Evolutionary conservation across 1,140 invertebrate genomes (phyloP), one percentile per base, ranked within the genome.

Genomic region (Aphaenogaster ashmeadi): DNA sequence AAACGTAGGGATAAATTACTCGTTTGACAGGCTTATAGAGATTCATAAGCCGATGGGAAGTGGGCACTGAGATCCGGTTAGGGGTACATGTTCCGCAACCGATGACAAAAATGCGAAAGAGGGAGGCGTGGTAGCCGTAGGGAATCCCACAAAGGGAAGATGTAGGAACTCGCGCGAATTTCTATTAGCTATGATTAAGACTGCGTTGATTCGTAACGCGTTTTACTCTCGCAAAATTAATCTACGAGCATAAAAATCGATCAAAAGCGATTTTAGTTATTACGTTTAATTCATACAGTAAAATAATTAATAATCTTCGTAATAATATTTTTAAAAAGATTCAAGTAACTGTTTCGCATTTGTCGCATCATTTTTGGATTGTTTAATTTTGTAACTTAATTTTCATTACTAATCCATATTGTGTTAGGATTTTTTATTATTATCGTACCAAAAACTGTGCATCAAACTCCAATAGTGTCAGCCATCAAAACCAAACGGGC

Each of bases 21-120:
- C 89, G 93, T 93, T 93, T 93, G 92, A 92, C 93, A 88, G 91
- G 91, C 92, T 93, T 91, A 92, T 93, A 93, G 92, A 93, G 93
- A 92, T 93, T 92, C 91, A 91, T 91, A 91, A 89, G 79, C 88
- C 86, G 72, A 88, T 88, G 91, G 87, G 86, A 92, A 89, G 80
- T 88, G 86, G 62, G 88, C 77, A 91, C 66, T 75, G 44, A 74
- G 69, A 91, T 89, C 85, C 88, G 74, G 72, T 85, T 81, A 62
- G 80, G 72, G 71, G 74, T 83, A 67, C 72, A 78, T 77, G 72
- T 78, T 91, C 74, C 72, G 71, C 36, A 38, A 38, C 33, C 66
- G 71, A 54, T 78, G 80, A 90, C 81, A 88, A 92, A 89, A 92
- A 89, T 88, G 44, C 69, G 18, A 86, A 8, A 77, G 50, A 71